phyloP scores from a whole-genome alignment of 2,888 invertebrate genomes.

The Dorcus hopei region DNA sequence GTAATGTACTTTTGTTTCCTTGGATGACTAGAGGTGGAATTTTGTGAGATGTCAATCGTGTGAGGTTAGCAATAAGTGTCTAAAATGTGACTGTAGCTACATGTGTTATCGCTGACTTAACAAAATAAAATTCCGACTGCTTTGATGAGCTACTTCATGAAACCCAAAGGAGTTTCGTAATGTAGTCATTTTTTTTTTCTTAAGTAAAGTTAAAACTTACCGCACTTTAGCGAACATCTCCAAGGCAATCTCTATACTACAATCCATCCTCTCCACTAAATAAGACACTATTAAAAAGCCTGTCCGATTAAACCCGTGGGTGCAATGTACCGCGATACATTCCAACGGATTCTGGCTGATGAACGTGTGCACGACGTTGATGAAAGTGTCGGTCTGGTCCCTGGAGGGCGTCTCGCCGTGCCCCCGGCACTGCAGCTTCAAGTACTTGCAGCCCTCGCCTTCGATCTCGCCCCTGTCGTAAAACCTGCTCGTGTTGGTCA shows the following conservation, averaged over 20 bases:
- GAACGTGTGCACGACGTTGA: constrained; percentile 75
- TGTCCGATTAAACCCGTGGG: constrained; percentile 98
- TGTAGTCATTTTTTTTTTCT: no score
- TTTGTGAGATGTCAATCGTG: no score
- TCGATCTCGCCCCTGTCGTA: constrained; percentile 83
- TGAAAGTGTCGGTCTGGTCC: constrained; percentile 83
- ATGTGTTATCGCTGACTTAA: no score
- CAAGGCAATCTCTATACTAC: constrained; percentile 81
- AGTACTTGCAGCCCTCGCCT: constrained; percentile 71
- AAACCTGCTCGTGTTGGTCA: constrained; percentile 93
- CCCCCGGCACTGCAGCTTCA: constrained; percentile 86
- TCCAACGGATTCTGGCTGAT: constrained; percentile 76
- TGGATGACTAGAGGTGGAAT: no score
- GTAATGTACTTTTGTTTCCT: no score
- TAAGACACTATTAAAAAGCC: constrained; percentile 93
- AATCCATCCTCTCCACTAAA: constrained; percentile 80
- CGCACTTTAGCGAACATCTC: constrained; percentile 69
- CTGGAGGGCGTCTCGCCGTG: constrained; percentile 88
- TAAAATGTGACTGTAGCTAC: no score
- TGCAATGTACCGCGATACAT: constrained; percentile 84
- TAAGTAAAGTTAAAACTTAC: constrained; percentile 40
- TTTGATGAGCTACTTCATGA: no score
- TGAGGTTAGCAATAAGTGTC: no score
- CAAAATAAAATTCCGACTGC: no score
- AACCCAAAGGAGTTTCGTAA: no score